These are phyloP conservation scores for Caerostris extrusa DNA, from an alignment of 1,140 invertebrate species.

Conservation along the genomic window DNA sequence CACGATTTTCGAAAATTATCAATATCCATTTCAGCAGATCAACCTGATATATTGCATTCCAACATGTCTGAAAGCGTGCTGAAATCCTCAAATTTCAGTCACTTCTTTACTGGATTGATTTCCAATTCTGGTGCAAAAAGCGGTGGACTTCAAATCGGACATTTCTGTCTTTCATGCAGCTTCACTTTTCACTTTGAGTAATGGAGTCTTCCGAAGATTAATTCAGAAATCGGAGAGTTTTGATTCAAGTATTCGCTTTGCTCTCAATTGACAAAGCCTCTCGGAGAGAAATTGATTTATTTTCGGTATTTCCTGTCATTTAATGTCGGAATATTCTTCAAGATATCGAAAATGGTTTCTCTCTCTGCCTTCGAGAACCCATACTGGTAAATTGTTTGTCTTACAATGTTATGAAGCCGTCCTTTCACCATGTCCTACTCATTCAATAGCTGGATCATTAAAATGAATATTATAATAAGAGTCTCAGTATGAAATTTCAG, in stretches of 20 bases:
- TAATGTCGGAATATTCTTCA: background rate
- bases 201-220: conserved; percentile 27
- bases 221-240: background rate
- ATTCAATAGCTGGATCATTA: background rate
- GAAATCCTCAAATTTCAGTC: conserved; percentile 21
- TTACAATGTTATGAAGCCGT: background rate
- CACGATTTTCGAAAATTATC: background rate
- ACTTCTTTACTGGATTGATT: conserved; percentile 31
- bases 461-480: background rate
- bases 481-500: background rate
- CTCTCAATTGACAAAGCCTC: background rate
- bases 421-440: background rate
- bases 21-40: background rate
- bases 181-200: conserved; percentile 38
- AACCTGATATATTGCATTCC: background rate
- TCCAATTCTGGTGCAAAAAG: background rate
- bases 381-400: background rate
- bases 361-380: background rate
- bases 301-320: background rate
- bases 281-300: background rate
- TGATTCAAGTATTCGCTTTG: background rate
- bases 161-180: background rate
- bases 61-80: background rate
- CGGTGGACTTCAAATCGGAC: conserved; percentile 2
- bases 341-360: background rate